Base-by-base conservation (phyloP, 2,113 vertebrate species). In the Cavia aperea region DNA sequence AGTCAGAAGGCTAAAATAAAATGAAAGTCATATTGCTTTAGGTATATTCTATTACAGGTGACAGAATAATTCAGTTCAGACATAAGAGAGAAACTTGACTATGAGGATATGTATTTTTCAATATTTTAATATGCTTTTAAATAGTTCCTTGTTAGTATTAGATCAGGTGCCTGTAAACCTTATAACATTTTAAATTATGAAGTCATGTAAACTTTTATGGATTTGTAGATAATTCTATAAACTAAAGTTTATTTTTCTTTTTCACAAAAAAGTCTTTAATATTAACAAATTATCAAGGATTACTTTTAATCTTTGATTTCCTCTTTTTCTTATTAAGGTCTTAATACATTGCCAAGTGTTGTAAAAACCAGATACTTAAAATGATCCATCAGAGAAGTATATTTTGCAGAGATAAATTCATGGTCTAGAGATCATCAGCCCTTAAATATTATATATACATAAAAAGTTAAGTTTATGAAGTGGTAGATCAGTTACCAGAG, bases 41-140 rank as follows among this genome's bases (percentile, higher is more conserved):
- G 19, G 46, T 73, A 29, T 77, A 60, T 88, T 49, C 43, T 83
- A 0, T 72, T 88, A 43, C 19, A 68, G 43, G n/a, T 86, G 51
- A 92, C 56, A 93, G 43, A 94, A 51, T 90, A 96, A 62, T 93
- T 89, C 21, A 92, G 26, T 72, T 94, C 21, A 92, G 75, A 54
- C 62, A 81, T 39, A 63, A 60, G 90, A 60, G 90, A 73, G 68
- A 75, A 92, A 60, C 46, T 83, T 63, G 13, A 93, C 75, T 93
- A 81, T 81, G 21, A 23, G 26, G 60, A 33, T 54, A 21, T 54
- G 31, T 46, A 23, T 79, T 79, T 79, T 79, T 36, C 15, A 70
- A 63, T 94, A 77, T 75, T 54, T 54, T 54, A 81, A n/a, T 63
- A 14, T 94, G 24, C 54, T 95, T 95, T 79, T 89, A 56, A 83